These are phyloP conservation scores for Eclectus roratus DNA, from an alignment of 2,113 vertebrate genomes.

Conservation along the genomic window DNA sequence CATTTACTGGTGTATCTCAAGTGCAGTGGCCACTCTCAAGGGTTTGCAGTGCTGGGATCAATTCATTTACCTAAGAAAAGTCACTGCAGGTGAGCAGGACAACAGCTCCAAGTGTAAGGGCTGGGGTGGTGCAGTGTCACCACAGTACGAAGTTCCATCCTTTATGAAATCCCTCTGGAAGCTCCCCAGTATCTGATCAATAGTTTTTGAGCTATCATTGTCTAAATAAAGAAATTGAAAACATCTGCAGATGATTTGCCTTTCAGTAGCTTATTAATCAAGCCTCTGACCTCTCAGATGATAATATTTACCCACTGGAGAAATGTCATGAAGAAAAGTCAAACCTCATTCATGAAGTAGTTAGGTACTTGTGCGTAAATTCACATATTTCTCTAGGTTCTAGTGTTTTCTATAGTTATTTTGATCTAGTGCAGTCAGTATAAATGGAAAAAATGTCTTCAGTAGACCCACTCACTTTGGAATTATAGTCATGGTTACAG, in stretches of 20 bases:
- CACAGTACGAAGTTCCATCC: not conserved
- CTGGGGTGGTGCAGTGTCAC: rapidly evolving
- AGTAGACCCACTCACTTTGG: not conserved
- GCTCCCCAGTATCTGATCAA: not conserved
- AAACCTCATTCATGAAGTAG: not conserved
- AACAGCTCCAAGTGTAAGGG: not conserved
- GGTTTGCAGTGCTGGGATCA: not conserved
- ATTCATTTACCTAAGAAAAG: not conserved
- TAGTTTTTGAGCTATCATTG: not conserved
- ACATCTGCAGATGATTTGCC: not conserved
- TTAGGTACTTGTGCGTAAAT: not conserved
- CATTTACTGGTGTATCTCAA: not conserved
- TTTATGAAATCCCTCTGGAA: not conserved
- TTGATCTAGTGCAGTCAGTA: not conserved
- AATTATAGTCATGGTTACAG: not conserved
- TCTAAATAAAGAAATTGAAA: not conserved
- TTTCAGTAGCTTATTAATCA: not conserved
- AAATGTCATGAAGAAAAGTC: not conserved
- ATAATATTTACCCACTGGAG: not conserved
- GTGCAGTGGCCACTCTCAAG: not conserved
- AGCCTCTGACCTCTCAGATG: not conserved
- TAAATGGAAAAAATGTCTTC: not conserved
- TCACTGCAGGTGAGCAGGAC: not conserved
- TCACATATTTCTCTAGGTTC: not conserved
- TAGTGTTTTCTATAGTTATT: not conserved